A percentile compares a stretch with the other conserved stretches of the same genome.
These are phyloP conservation scores for Rhynchonema sp. DNA, from an alignment of 2,888 invertebrate species.

Conservation along the genomic window DNA sequence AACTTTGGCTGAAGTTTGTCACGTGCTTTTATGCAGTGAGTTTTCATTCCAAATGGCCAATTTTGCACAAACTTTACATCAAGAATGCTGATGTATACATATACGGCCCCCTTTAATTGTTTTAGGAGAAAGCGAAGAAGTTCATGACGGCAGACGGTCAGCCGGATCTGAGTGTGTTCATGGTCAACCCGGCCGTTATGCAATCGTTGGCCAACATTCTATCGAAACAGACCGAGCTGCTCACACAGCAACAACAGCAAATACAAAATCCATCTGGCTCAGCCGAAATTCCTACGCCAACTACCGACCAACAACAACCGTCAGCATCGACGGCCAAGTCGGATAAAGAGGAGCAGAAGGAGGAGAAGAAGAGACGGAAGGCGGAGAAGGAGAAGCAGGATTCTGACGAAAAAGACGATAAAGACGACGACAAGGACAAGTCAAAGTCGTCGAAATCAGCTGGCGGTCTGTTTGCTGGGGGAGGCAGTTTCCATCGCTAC, in stretches of 20 bases:
- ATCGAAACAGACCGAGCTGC: background rate
- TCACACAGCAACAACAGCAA: background rate
- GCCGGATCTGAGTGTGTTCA: slow-evolving; percentile 1
- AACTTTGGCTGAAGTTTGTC: too few relatives aligned
- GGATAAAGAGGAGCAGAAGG: background rate
- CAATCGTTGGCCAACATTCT: background rate
- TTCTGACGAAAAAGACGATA: background rate
- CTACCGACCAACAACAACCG: background rate
- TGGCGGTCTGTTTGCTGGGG: too few relatives aligned
- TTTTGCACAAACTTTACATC: too few relatives aligned
- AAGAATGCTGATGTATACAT: too few relatives aligned
- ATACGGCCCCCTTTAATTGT: too few relatives aligned
- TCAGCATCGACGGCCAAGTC: background rate
- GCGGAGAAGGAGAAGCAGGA: background rate
- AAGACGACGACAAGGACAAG: background rate
- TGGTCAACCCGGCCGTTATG: background rate
- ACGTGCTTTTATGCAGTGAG: too few relatives aligned
- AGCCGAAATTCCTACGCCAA: background rate
- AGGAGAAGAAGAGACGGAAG: background rate
- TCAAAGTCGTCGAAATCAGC: background rate
- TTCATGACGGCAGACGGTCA: background rate
- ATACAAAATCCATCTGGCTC: background rate
- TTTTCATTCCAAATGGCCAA: too few relatives aligned
- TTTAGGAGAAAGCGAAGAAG: background rate
- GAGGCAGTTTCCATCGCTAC: background rate